Evolutionary conservation across 1,140 invertebrate genomes (phyloP).

Genomic region (Schmidtea mediterranea): DNA sequence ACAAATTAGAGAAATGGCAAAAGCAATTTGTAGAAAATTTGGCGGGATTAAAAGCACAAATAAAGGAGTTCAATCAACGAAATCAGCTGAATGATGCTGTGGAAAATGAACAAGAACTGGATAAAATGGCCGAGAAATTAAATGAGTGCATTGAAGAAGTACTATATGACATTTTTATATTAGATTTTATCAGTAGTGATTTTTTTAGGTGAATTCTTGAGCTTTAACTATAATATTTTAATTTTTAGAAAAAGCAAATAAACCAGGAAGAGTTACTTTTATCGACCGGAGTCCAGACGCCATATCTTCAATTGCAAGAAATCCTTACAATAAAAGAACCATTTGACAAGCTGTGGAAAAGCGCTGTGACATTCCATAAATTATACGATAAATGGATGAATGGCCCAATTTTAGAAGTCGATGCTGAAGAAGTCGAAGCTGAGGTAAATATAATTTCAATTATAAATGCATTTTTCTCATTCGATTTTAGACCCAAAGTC

Average conservation of each 20-base stretch:
- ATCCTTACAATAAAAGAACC: conserved; percentile 51
- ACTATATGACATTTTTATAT: neutral
- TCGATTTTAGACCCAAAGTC: conserved; percentile 15
- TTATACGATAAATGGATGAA: conserved; percentile 39
- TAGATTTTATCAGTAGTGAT: neutral
- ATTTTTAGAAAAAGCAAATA: conserved; percentile 18
- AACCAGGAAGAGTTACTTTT: conserved; percentile 50
- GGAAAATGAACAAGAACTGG: conserved; percentile 16
- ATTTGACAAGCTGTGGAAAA: conserved; percentile 66
- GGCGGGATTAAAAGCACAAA: conserved; percentile 13
- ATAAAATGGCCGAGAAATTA: conserved; percentile 15
- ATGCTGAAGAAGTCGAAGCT: conserved; percentile 51
- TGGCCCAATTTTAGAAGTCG: conserved; percentile 45
- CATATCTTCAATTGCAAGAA: conserved; percentile 41
- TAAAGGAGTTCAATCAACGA: conserved; percentile 21
- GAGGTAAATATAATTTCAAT: conserved; percentile 13
- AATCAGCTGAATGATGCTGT: conserved; percentile 21
- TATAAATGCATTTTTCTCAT: conserved; percentile 1
- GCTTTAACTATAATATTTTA: too few species aligned
- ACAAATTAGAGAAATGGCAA: conserved; percentile 16
- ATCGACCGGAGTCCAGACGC: conserved; percentile 50
- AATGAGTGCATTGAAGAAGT: conserved; percentile 21
- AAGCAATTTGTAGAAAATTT: conserved; percentile 15
- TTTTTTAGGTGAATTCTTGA: neutral
- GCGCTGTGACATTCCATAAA: conserved; percentile 50